phyloP scores from a whole-genome alignment of 1,140 invertebrate species.

The Oncopodura yosiiana region DNA sequence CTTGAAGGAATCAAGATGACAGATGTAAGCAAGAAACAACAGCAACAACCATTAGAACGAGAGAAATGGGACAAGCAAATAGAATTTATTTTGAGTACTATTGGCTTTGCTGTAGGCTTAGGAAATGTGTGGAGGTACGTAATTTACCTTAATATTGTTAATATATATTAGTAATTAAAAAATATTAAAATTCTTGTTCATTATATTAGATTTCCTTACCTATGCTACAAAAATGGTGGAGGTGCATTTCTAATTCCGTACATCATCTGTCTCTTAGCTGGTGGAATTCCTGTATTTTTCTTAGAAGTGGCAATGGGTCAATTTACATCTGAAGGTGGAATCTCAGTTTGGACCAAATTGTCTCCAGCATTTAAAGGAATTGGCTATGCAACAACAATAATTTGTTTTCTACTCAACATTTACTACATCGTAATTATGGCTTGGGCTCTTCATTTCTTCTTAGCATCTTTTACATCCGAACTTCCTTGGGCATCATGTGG shows the following conservation, averaged over 20 bases:
- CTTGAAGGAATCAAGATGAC: too few species aligned
- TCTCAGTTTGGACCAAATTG: conserved; percentile 43
- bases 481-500: conserved; percentile 50
- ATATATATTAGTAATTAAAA: not conserved
- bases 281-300: conserved; percentile 51
- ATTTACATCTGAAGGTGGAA: conserved; percentile 42
- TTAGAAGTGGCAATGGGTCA: conserved; percentile 50
- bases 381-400: conserved; percentile 49
- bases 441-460: conserved; percentile 50
- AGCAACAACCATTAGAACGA: too few species aligned
- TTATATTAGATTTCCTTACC: conserved; percentile 48
- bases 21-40: too few species aligned
- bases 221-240: conserved; percentile 50
- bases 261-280: conserved; percentile 46
- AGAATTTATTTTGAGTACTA: conserved; percentile 32
- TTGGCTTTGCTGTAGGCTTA: conserved; percentile 31
- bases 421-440: conserved; percentile 53
- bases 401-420: conserved; percentile 48
- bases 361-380: conserved; percentile 45
- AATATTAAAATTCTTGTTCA: not conserved
- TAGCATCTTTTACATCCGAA: conserved; percentile 45
- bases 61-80: conserved; percentile 35
- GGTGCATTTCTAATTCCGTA: conserved; percentile 53
- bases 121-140: conserved; percentile 18
- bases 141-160: not conserved